phyloP scores from a whole-genome alignment of 2,888 invertebrate genomes.

The Periphyllus acericola region DNA sequence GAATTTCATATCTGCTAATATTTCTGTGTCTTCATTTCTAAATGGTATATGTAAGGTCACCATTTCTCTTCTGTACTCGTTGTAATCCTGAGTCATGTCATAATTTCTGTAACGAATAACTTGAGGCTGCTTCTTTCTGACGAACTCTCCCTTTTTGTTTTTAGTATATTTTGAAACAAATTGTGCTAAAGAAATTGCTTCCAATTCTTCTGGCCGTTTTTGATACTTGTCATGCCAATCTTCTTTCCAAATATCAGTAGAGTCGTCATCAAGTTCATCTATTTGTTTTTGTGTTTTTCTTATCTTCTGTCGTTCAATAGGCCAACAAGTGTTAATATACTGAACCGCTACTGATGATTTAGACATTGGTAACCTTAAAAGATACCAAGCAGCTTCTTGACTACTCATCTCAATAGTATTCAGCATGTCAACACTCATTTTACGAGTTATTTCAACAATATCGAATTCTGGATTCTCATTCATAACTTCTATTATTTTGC shows the following conservation, averaged over 20 bases:
- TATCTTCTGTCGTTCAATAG: background rate
- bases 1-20: background rate
- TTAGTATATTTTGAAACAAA: too few species aligned
- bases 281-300: background rate
- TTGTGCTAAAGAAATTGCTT: too few species aligned
- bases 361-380: slow-evolving; percentile 68
- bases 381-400: slow-evolving; percentile 69
- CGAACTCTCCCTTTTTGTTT: too few species aligned
- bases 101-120: too few species aligned
- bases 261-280: background rate
- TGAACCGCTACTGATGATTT: slow-evolving; percentile 61
- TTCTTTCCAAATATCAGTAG: slow-evolving; percentile 16
- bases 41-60: background rate
- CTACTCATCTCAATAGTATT: slow-evolving; percentile 66
- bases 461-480: slow-evolving; percentile 67
- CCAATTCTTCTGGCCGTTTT: too few species aligned
- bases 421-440: slow-evolving; percentile 65
- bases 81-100: too few species aligned
- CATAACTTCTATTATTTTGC: slow-evolving; percentile 62
- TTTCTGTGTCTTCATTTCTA: background rate
- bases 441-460: slow-evolving; percentile 65
- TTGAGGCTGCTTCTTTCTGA: too few species aligned
- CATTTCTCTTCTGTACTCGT: too few species aligned
- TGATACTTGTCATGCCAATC: slow-evolving; percentile 24
- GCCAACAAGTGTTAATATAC: background rate